Percentiles rank a stretch among this genome's conserved stretches.
phyloP scores from a whole-genome alignment of 2,797 vertebrate species.

The Spondyliosoma cantharus region DNA sequence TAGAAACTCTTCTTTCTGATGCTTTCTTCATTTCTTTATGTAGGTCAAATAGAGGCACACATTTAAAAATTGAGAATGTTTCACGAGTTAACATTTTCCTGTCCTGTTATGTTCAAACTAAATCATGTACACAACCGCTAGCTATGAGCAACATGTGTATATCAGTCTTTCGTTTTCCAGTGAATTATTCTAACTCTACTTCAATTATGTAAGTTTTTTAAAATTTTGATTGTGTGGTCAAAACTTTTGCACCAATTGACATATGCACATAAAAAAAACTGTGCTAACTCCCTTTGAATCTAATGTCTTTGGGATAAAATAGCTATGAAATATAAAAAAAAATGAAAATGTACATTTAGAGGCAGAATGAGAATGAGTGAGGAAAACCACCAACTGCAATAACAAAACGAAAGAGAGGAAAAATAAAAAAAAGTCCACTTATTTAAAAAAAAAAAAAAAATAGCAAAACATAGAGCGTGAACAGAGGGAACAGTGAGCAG shows the following conservation, averaged over 20 bases:
- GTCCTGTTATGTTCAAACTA: too few relatives aligned
- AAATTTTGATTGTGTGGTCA: not conserved
- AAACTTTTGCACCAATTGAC: not conserved
- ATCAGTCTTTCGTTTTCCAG: not conserved
- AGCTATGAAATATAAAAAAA: not conserved
- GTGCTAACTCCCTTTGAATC: not conserved
- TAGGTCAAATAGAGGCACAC: too few relatives aligned
- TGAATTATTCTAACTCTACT: not conserved
- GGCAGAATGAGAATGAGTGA: not conserved
- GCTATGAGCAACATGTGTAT: not conserved
- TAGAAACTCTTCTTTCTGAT: too few relatives aligned
- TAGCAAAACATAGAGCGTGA: not conserved
- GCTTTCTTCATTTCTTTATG: too few relatives aligned
- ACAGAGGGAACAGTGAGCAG: constrained; percentile 19
- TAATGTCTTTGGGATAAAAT: not conserved
- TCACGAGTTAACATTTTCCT: too few relatives aligned
- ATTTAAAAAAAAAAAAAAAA: not conserved
- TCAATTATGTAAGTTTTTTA: not conserved
- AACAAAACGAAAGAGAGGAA: not conserved
- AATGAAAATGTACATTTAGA: not conserved
- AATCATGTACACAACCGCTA: too few relatives aligned
- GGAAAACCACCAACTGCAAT: not conserved
- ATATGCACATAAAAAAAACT: not conserved
- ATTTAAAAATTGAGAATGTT: too few relatives aligned
- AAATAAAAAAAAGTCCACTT: not conserved